Base-by-base conservation (phyloP, 2,113 vertebrate genomes). In the Actinemys pallida region DNA sequence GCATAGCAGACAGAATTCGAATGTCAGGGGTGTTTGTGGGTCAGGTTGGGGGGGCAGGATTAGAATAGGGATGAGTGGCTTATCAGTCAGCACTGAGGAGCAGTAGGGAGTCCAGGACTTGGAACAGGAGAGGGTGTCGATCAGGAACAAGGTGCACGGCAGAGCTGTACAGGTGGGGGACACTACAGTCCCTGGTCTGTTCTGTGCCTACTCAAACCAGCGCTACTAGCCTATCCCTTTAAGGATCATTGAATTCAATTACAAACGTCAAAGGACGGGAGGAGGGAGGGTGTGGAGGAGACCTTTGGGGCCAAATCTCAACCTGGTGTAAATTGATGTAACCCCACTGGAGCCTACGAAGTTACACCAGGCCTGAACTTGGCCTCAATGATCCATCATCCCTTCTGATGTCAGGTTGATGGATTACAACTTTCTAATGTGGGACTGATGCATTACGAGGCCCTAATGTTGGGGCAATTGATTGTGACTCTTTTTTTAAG, bases 391-490 rank as follows among this genome's bases (percentile, higher is more conserved):
- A 94, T 65, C 91, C 92, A 57, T 80, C 94, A 96, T 94, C 92
- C 93, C 94, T 93, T 92, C 92, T 90, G 75, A 81, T 85, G 97
- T 97, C 94, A 86, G 4, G 22, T 54, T 87, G 97, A 98, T 97
- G 96, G 96, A 95, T 97, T 92, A 87, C 92, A 90, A 92, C 91
- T 93, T 96, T 96, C 90, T 97, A 96, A 96, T 96, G 95, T 91
- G 86, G 90, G 93, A 94, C 52, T 80, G 96, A 97, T 94, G 94
- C 92, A 97, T 97, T 93, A 94, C 97, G 96, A 98, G 89, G 96
- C 97, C 95, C 82, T 93, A 95, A 97, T 93, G 97, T 52, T 29
- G 95, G 96, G 97, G 97, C 96, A 94, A 98, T 97, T 95, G 97
- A 98, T 97, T 96, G 95, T 94, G 88, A 91, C 94, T 96, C 88